Base-by-base conservation (phyloP, 1,140 invertebrate species). In the Drosophila nikananu region DNA sequence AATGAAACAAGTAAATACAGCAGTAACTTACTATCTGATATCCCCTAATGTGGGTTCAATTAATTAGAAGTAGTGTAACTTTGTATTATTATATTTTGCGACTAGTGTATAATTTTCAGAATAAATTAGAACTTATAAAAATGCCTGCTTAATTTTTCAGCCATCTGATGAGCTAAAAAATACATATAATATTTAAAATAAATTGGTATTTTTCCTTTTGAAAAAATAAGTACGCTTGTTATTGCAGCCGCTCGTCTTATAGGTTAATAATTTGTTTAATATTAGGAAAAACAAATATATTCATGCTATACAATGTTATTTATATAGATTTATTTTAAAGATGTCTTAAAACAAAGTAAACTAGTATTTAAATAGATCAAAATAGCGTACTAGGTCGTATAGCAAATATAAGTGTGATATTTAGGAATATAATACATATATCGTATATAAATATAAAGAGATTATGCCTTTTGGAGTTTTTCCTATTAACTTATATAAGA, bases 391-490 rank as follows among this genome's bases (percentile, higher is more conserved):
- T 55, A 17, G 30, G 30, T 19, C 21, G n/a, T 37, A 23, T 32
- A 55, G 30, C 32, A 35, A 55, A 55, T 35, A 13, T 55, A 35
- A 21, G 19, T 54, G 10, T 35, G 32, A 55, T 55, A 35, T 55
- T 55, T 19, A 10, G 32, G 19, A 55, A 55, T 37, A 37, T 37
- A 55, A 55, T 54, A 32, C 23, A 49, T 49, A 17, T 25, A 49
- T 17, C 23, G 23, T 32, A 23, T 55, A 55, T 55, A 55, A 55
- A 32, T 55, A 55, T 54, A 55, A 37, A 37, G 52, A 37, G 19
- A 37, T 37, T 37, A 55, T 55, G 32, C 5, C 8, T 1, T 21
- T 35, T 37, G 13, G 13, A 37, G 13, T 37, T 37, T 37, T 10
- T 55, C 21, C 8, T 37, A 23, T 23, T 10, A 37, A 55, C 32